A percentile compares a stretch with the other conserved stretches of the same genome.
These are phyloP conservation scores for Clarias fuscus DNA, from an alignment of 2,797 vertebrate genomes.

Conservation along the genomic window DNA sequence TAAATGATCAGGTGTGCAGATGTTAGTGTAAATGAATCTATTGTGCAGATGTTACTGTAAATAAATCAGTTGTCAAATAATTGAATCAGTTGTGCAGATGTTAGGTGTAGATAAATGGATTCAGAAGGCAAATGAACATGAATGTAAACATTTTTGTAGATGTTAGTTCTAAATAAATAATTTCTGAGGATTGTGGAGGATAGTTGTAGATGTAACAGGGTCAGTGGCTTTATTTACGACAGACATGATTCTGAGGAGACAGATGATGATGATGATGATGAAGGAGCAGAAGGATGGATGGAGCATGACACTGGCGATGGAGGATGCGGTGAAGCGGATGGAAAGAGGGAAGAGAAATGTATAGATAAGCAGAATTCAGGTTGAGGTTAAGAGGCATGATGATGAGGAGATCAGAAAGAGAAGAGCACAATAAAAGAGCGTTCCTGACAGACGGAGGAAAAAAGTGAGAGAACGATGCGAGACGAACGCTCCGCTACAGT, in stretches of 20 bases:
- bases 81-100: not conserved
- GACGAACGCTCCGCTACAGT: slow-evolving; percentile 23
- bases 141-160: not conserved
- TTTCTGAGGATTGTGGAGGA: not conserved
- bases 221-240: slow-evolving; percentile 8
- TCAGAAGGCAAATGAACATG: not conserved
- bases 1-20: not conserved
- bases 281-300: not conserved
- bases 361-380: slow-evolving; percentile 17
- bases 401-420: slow-evolving; percentile 40
- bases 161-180: not conserved
- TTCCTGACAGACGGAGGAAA: slow-evolving; percentile 39
- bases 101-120: not conserved
- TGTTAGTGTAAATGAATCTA: not conserved
- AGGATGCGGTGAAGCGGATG: not conserved
- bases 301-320: not conserved
- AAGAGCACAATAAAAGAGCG: slow-evolving; percentile 43
- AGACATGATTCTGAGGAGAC: slow-evolving; percentile 6
- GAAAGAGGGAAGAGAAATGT: slow-evolving; percentile 14
- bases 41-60: not conserved
- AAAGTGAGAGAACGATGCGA: slow-evolving; percentile 13
- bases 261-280: not conserved
- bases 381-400: not conserved
- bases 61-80: too few species aligned
- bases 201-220: not conserved